Percentiles rank a stretch among this genome's conserved stretches.
Evolutionary conservation across 2,797 vertebrate species (phyloP).

Genomic region (Botia kubotai): DNA sequence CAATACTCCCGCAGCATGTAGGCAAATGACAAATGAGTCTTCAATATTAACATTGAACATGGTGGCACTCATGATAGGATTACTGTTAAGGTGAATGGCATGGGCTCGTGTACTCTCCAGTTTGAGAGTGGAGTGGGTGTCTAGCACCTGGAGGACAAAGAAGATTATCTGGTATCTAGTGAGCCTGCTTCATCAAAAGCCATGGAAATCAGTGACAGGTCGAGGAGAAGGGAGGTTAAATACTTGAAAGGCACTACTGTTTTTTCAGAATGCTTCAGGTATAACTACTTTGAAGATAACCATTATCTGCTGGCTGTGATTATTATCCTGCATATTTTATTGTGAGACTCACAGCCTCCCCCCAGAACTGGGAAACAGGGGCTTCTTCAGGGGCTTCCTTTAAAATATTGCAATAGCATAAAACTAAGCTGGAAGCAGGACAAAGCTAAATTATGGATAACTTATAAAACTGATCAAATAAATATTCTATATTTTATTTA

Average conservation of each 20-base stretch:
- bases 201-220: constrained; percentile 48
- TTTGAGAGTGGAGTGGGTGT: constrained; percentile 38
- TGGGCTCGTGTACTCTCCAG: constrained; percentile 21
- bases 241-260: constrained; percentile 53
- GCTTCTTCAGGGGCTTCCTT: constrained; percentile 56
- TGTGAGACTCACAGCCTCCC: constrained; percentile 57
- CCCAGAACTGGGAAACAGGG: constrained; percentile 62
- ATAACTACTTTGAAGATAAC: constrained; percentile 51
- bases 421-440: constrained; percentile 54
- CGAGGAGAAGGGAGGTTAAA: constrained; percentile 54
- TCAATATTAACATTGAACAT: constrained; percentile 27
- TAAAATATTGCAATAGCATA: constrained; percentile 65
- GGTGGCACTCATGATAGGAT: constrained; percentile 12
- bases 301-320: constrained; percentile 59
- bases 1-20: not conserved
- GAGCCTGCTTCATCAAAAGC: constrained; percentile 51
- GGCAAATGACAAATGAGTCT: constrained; percentile 2
- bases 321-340: constrained; percentile 67
- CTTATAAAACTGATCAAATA: constrained; percentile 9
- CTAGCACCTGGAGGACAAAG: constrained; percentile 45
- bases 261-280: constrained; percentile 54
- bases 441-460: constrained; percentile 66
- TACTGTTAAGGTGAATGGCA: constrained; percentile 33
- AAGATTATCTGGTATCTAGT: constrained; percentile 52
- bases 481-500: too few relatives aligned